Evolutionary conservation across 2,797 vertebrate genomes (phyloP).

Genomic region (Pseudochirops cupreus): DNA sequence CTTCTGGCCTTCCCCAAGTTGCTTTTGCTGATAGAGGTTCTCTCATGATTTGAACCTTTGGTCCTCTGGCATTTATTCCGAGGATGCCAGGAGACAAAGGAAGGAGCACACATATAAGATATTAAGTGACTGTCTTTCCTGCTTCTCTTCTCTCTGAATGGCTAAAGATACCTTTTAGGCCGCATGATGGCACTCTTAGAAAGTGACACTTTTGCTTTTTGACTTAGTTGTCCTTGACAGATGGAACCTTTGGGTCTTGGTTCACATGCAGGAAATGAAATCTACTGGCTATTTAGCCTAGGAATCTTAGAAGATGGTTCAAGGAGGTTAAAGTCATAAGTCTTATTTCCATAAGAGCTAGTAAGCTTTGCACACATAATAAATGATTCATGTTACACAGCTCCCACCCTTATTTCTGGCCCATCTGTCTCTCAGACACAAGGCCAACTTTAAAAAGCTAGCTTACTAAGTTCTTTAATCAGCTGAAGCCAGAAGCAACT

Average conservation of each 20-base stretch:
- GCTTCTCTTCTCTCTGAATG: neutral
- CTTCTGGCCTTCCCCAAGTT: neutral
- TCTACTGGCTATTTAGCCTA: neutral
- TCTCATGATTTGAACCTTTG: neutral
- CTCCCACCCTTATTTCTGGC: neutral
- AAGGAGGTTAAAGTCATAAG: neutral
- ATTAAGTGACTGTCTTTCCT: neutral
- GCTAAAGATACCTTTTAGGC: neutral
- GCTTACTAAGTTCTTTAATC: neutral
- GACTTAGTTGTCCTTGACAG: neutral
- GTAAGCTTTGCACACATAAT: neutral
- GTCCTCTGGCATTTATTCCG: neutral
- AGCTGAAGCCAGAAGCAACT: neutral
- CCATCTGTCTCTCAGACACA: neutral
- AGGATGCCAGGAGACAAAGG: neutral
- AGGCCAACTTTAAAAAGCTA: neutral
- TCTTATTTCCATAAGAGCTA: neutral
- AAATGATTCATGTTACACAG: neutral
- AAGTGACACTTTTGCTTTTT: neutral
- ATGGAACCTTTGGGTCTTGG: neutral
- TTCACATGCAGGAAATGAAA: neutral
- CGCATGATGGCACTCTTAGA: neutral
- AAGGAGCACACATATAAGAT: neutral
- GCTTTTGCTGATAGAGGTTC: neutral
- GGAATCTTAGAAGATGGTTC: neutral